Base-by-base conservation (phyloP, 2,888 invertebrate genomes). In the Taphrorychus bicolor region DNA sequence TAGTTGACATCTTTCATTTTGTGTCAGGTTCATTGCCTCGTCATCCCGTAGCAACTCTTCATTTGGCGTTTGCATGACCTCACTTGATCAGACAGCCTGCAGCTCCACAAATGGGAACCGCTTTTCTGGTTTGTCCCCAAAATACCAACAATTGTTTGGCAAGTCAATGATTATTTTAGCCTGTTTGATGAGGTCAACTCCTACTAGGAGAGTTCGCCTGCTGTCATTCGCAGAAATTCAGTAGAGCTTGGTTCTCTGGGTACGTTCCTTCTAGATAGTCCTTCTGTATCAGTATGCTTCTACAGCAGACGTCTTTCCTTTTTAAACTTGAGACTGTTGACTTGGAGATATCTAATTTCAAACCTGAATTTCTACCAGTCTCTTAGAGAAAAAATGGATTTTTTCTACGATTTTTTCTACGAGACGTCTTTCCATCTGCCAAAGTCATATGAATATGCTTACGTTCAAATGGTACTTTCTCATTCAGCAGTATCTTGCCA, bases 1-100 rank as follows among this genome's bases (percentile, higher is more conserved):
- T 0, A 32, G 0, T 0, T 0, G 0, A 0, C 0, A 0, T 32
- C 0, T 32, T 0, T 32, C 0, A 0, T 0, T 0, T 0, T 0
- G 0, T 0, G 32, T 32, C 0, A 32, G 0, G 32, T 0, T 32
- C 0, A 0, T 7, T 0, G 0, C 32, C 11, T 32, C 32, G 0
- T 32, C 32, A 32, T 0, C 0, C 0, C 32, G 0, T 0, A 32
- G 32, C 0, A 0, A 0, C 32, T 0, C 0, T 0, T 0, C 0
- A 0, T 0, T 0, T 0, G 0, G 0, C 0, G 0, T 32, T 0
- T 32, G 0, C 32, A 32, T 0, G 0, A 32, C 32, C 0, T 32
- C 0, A 0, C 0, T 5, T 32, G 32, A 0, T 0, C 0, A 0
- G 0, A 0, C 0, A 0, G 32, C 0, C 5, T 0, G 32, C 0